Conservation (phyloP, 2,797 vertebrate species). For the Tympanoctomys barrerae region DNA sequence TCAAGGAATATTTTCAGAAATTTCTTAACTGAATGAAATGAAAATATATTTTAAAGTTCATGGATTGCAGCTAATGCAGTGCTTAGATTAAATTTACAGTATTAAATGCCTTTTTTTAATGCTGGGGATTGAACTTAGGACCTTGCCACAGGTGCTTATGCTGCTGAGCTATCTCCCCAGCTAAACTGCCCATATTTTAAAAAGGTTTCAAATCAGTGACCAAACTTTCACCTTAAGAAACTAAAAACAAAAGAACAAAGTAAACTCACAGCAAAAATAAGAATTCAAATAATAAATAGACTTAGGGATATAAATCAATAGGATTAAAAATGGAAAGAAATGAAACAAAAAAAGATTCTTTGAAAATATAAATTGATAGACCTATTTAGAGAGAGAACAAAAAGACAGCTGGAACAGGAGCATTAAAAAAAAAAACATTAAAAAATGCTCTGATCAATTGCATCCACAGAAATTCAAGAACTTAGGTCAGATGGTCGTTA, state of each 20-base stretch:
- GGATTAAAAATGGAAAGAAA: background rate
- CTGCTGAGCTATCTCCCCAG: too few relatives aligned
- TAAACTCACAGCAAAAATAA: background rate
- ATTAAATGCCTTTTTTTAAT: background rate
- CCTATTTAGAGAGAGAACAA: background rate
- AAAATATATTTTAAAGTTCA: background rate
- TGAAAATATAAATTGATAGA: background rate
- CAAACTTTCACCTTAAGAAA: background rate
- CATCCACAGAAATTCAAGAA: background rate
- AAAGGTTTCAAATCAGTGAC: background rate
- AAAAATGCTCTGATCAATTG: background rate
- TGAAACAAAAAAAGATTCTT: background rate
- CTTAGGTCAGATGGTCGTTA: background rate
- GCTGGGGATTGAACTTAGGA: too few relatives aligned
- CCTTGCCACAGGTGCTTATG: too few relatives aligned
- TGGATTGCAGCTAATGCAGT: background rate
- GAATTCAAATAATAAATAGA: background rate
- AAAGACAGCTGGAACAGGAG: background rate
- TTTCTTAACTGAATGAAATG: background rate
- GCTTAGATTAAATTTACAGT: background rate
- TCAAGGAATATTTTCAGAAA: slow-evolving; percentile 27
- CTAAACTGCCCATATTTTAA: background rate
- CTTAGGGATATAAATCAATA: background rate
- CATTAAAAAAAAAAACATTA: too few relatives aligned
- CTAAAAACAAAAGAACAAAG: background rate